phyloP scores from a whole-genome alignment of 92 coral and sea anemone species.

The Bergia sp. region DNA sequence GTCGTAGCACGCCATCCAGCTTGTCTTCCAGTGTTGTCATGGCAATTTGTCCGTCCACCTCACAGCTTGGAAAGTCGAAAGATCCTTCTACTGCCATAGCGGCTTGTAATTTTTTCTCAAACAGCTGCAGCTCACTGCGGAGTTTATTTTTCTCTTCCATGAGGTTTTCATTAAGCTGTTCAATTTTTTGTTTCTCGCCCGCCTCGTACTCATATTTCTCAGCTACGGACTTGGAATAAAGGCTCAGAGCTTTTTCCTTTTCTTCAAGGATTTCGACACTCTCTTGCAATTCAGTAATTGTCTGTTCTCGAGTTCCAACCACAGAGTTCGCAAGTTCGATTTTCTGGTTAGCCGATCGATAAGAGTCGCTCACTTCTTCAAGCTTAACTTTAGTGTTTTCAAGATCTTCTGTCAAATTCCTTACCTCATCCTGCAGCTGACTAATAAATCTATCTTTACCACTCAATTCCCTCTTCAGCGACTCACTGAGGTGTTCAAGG shows the following conservation, averaged over 20 bases:
- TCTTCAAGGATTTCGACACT: conserved; percentile 78
- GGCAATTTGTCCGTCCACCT: conserved; percentile 40
- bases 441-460: conserved; percentile 56
- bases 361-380: conserved; percentile 50
- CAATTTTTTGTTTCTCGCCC: conserved; percentile 57
- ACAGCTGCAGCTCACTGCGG: conserved; percentile 43
- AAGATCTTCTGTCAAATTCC: conserved; percentile 57
- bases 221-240: conserved; percentile 80
- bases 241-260: conserved; percentile 73
- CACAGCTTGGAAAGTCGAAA: conserved; percentile 40
- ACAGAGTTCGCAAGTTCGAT: conserved; percentile 58
- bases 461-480: conserved; percentile 66
- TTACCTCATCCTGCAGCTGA: conserved; percentile 55
- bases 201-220: conserved; percentile 75
- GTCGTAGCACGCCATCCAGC: conserved; percentile 62
- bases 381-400: conserved; percentile 54
- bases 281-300: conserved; percentile 65
- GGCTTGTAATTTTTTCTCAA: conserved; percentile 62
- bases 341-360: conserved; percentile 56
- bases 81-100: conserved; percentile 7
- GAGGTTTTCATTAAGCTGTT: conserved; percentile 52
- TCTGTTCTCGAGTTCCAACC: conserved; percentile 67
- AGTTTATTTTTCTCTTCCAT: conserved; percentile 56
- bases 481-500: conserved; percentile 54
- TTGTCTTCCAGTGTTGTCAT: conserved; percentile 77